These are phyloP conservation scores for Spheniscus mendiculus DNA, from an alignment of 2,113 vertebrate genomes.

Conservation along the genomic window DNA sequence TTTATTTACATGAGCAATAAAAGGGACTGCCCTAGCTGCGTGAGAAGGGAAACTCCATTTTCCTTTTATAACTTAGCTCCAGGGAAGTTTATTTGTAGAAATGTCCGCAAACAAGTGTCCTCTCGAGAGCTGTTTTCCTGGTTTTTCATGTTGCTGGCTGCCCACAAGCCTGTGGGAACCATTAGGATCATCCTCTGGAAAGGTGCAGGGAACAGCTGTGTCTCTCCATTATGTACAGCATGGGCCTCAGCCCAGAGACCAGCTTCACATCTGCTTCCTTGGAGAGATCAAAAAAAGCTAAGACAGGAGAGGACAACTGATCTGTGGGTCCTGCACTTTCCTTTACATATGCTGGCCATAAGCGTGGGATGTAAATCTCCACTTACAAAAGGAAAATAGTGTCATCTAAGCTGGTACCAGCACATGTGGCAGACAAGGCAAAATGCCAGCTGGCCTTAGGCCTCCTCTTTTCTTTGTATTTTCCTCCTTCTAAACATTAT, in stretches of 20 bases:
- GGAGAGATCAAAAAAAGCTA: neutral
- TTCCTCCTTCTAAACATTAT: neutral
- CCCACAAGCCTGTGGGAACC: neutral
- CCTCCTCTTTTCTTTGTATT: neutral
- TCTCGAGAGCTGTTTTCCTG: neutral
- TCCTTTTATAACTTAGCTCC: neutral
- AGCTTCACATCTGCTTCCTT: conserved; percentile 18
- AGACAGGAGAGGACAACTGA: neutral
- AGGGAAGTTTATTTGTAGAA: conserved; percentile 26
- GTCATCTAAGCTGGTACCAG: neutral
- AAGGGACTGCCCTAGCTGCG: neutral
- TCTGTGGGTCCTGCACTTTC: neutral
- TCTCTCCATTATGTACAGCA: neutral
- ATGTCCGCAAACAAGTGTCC: conserved; percentile 22
- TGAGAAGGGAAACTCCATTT: neutral
- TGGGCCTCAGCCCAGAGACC: neutral
- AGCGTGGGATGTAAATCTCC: neutral
- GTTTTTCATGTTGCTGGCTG: conserved; percentile 29
- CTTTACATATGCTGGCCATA: conserved; percentile 12
- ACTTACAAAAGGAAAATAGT: neutral
- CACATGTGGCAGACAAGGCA: neutral
- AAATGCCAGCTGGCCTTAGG: conserved; percentile 11
- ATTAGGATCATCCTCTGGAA: conserved; percentile 13
- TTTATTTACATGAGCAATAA: neutral
- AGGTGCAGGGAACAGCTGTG: conserved; percentile 30